phyloP scores from a whole-genome alignment of 2,888 invertebrate species.

The Drosophila villosipedis region DNA sequence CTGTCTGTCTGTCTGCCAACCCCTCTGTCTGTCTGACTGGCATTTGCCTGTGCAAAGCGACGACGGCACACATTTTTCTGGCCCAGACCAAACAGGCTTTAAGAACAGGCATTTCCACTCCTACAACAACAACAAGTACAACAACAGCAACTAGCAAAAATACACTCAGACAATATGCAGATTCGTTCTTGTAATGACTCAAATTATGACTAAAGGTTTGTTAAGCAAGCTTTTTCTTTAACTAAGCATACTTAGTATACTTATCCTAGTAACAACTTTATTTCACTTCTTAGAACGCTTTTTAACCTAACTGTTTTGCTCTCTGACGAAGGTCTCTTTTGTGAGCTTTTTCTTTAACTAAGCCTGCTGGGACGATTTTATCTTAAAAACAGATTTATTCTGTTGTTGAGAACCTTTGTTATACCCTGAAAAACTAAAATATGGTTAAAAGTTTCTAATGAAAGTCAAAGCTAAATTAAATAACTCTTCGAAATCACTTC shows the following conservation, averaged over 20 bases:
- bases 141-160: slow-evolving; percentile 23
- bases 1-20: neutral
- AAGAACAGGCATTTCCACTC: slow-evolving; percentile 85
- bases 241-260: neutral
- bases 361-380: neutral
- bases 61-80: slow-evolving; percentile 67
- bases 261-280: neutral
- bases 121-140: slow-evolving; percentile 70
- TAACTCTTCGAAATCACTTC: neutral
- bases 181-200: neutral
- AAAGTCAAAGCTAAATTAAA: neutral
- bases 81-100: slow-evolving; percentile 68
- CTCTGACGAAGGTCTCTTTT: neutral
- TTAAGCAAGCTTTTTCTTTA: neutral
- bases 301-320: neutral
- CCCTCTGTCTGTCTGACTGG: slow-evolving; percentile 40
- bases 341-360: neutral
- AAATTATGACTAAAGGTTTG: neutral
- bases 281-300: neutral
- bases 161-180: slow-evolving; percentile 4
- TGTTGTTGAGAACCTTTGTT: neutral
- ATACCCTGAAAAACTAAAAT: neutral
- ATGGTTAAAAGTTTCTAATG: neutral
- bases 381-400: neutral
- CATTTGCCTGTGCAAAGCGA: slow-evolving; percentile 52